Percentiles rank a stretch among this genome's conserved stretches.
phyloP scores from a whole-genome alignment of 2,888 invertebrate species.

The Dinocampus coccinellae region DNA sequence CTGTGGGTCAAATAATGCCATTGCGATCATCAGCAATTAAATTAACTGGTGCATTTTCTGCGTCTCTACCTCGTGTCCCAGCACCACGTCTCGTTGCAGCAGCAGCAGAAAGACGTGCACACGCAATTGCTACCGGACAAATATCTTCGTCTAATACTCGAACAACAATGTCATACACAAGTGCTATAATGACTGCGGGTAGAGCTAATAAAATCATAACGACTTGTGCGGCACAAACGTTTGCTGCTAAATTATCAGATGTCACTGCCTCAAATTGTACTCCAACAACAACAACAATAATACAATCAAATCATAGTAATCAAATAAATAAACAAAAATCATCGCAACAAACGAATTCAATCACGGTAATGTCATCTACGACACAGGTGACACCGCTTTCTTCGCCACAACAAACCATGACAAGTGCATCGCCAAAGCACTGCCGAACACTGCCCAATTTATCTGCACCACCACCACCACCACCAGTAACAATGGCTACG shows the following conservation, averaged over 20 bases:
- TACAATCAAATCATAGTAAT: slow-evolving; percentile 19
- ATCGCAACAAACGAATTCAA: slow-evolving; percentile 34
- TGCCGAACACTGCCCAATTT: slow-evolving; percentile 66
- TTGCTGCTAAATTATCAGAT: slow-evolving; percentile 81
- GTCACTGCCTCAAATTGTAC: slow-evolving; percentile 64
- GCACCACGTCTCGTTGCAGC: slow-evolving; percentile 73
- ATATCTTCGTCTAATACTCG: slow-evolving; percentile 71
- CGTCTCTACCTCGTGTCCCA: slow-evolving; percentile 65
- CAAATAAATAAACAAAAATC: slow-evolving; percentile 18
- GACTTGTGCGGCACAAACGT: slow-evolving; percentile 77
- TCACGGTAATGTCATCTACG: slow-evolving; percentile 57
- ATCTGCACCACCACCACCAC: slow-evolving; percentile 60
- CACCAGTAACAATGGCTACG: slow-evolving; percentile 54
- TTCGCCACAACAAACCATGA: slow-evolving; percentile 54
- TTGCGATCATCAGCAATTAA: slow-evolving; percentile 64
- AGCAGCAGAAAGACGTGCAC: slow-evolving; percentile 70
- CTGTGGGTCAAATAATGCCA: slow-evolving; percentile 62
- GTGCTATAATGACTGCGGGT: slow-evolving; percentile 73
- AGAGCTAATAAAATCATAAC: slow-evolving; percentile 69
- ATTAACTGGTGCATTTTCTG: slow-evolving; percentile 60
- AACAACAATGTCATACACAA: slow-evolving; percentile 74
- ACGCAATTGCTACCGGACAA: slow-evolving; percentile 67
- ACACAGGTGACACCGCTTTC: slow-evolving; percentile 50
- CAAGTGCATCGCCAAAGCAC: slow-evolving; percentile 65
- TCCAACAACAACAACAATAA: slow-evolving; percentile 14